These are phyloP conservation scores for Acanthopagrus latus DNA, from an alignment of 2,797 vertebrate genomes.

Conservation along the genomic window DNA sequence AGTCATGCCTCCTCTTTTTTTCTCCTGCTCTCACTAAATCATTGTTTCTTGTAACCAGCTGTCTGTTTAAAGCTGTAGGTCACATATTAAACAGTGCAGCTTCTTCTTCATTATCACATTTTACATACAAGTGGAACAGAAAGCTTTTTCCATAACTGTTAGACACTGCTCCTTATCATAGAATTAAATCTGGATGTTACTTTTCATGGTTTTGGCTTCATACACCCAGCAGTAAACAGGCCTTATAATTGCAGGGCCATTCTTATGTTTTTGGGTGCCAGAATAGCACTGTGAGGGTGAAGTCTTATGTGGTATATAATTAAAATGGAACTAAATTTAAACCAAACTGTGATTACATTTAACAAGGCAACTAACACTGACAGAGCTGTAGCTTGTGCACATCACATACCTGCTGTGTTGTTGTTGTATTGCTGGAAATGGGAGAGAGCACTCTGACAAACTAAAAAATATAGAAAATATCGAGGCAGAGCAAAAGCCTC, in stretches of 20 bases:
- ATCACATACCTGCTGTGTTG: conserved; percentile 22
- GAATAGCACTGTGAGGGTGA: conserved; percentile 63
- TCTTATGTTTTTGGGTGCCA: conserved; percentile 58
- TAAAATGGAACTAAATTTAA: conserved; percentile 70
- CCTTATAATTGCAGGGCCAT: conserved; percentile 47
- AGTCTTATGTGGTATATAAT: conserved; percentile 68
- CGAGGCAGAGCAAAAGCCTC: neutral
- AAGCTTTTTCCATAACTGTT: neutral
- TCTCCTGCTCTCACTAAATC: conserved; percentile 11
- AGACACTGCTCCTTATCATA: neutral
- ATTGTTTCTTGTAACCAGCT: neutral
- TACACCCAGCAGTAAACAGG: conserved; percentile 47
- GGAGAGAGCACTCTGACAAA: neutral
- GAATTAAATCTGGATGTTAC: conserved; percentile 19
- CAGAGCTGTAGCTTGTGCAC: conserved; percentile 22
- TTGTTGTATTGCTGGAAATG: neutral
- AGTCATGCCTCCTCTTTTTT: conserved; percentile 40
- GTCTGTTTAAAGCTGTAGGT: conserved; percentile 12
- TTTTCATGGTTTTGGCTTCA: conserved; percentile 38
- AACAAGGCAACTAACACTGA: conserved; percentile 61
- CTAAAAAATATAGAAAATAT: neutral
- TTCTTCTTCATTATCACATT: neutral
- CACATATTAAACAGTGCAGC: neutral
- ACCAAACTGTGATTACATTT: conserved; percentile 68
- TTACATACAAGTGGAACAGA: neutral